phyloP scores from a whole-genome alignment of 2,797 vertebrate species.

The Lerista edwardsae region DNA sequence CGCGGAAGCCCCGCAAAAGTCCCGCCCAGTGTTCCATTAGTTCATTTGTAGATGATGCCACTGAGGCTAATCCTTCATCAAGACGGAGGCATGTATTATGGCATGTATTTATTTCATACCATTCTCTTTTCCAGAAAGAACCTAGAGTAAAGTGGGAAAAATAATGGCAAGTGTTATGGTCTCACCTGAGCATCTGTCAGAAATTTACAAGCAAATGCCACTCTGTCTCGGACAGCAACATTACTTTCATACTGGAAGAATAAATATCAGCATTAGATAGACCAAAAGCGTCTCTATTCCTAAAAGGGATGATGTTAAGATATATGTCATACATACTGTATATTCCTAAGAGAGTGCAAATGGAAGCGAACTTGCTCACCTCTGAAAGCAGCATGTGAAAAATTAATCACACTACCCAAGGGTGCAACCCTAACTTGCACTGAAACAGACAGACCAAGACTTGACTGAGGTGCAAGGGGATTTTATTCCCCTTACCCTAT shows the following conservation, averaged over 20 bases:
- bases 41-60: too few relatives aligned
- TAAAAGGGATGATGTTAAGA: not conserved
- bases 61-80: too few relatives aligned
- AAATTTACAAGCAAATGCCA: conserved; percentile 97
- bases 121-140: not conserved
- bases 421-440: too few relatives aligned
- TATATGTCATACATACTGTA: not conserved
- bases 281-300: not conserved
- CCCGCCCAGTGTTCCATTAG: too few relatives aligned
- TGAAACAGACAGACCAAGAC: too few relatives aligned
- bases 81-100: not conserved
- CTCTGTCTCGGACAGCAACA: conserved; percentile 93
- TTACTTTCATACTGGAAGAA: conserved; percentile 89
- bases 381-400: not conserved
- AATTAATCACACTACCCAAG: not conserved
- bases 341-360: not conserved
- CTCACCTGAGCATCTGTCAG: conserved; percentile 93
- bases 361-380: not conserved
- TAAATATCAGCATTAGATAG: not conserved
- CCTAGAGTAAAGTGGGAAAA: not conserved
- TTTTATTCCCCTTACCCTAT: too few relatives aligned
- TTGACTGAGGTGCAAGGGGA: too few relatives aligned
- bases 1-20: too few relatives aligned
- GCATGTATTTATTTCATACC: not conserved
- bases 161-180: not conserved